These are phyloP conservation scores for Drosophila subpulchrella DNA, from an alignment of 1,140 invertebrate species.

Conservation along the genomic window DNA sequence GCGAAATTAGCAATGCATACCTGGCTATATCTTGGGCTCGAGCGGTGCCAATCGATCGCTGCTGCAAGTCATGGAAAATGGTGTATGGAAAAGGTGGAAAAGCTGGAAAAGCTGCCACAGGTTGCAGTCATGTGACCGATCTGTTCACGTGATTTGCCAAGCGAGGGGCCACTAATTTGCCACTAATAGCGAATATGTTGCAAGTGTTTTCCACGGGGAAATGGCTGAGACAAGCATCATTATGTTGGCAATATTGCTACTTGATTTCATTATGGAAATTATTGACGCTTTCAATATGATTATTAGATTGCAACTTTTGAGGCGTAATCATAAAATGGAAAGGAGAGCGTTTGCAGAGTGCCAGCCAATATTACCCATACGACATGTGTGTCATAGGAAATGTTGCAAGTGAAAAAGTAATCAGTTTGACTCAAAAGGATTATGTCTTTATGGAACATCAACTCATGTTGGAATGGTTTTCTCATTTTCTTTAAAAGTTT, in stretches of 20 bases:
- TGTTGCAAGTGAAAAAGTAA: no score
- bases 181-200: constrained; percentile 40
- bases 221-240: constrained; percentile 17
- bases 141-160: constrained; percentile 16
- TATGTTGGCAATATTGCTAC: constrained; percentile 24
- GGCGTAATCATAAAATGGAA: neutral
- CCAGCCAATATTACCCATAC: constrained; percentile 6
- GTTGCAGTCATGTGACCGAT: constrained; percentile 26
- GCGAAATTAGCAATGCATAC: constrained; percentile 30
- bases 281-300: constrained; percentile 31
- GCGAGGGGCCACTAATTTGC: constrained; percentile 32
- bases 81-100: constrained; percentile 6
- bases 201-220: constrained; percentile 40
- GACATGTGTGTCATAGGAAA: neutral
- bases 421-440: no score
- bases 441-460: no score
- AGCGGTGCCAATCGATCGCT: constrained; percentile 17
- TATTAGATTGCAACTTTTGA: constrained; percentile 5
- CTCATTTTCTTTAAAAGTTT: no score
- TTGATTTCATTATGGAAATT: constrained; percentile 44
- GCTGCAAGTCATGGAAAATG: constrained; percentile 15
- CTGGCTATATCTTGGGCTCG: constrained; percentile 10
- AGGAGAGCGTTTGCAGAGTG: neutral
- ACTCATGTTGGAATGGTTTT: no score
- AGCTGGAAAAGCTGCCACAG: constrained; percentile 15